These are phyloP conservation scores for Rhinophrynus dorsalis DNA, from an alignment of 2,797 vertebrate species.

Conservation along the genomic window DNA sequence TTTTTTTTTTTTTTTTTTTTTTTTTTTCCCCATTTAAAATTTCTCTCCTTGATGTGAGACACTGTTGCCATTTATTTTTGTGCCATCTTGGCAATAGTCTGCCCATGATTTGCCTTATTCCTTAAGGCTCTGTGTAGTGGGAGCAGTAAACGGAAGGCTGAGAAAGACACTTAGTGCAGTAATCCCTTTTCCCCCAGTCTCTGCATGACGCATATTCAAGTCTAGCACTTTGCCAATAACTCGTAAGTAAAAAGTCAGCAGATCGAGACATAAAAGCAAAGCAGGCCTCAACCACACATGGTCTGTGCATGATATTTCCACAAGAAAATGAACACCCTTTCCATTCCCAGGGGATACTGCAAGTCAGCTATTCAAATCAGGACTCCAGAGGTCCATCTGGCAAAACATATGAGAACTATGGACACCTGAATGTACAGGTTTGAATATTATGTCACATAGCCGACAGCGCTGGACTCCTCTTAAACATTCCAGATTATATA, in stretches of 20 bases:
- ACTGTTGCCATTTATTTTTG: background rate
- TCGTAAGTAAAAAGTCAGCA: constrained; percentile 24
- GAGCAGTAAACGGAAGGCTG: constrained; percentile 31
- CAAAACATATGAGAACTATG: background rate
- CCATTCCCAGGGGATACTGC: background rate
- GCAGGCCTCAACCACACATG: constrained; percentile 6
- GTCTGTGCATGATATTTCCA: constrained; percentile 9
- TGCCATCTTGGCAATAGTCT: constrained; percentile 20
- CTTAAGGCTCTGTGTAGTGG: constrained; percentile 19
- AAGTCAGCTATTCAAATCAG: background rate
- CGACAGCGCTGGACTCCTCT: background rate
- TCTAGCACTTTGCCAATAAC: constrained; percentile 29
- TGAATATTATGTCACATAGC: background rate
- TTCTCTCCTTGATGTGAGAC: background rate
- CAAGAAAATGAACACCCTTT: constrained; percentile 6
- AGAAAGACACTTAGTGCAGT: constrained; percentile 28
- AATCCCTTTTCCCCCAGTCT: constrained; percentile 46
- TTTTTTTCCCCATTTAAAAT: too few relatives aligned
- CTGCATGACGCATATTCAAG: constrained; percentile 38
- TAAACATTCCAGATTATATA: background rate
- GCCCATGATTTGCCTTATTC: background rate
- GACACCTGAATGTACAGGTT: background rate
- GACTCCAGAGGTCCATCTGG: background rate
- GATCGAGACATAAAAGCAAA: constrained; percentile 25
- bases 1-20: too few relatives aligned